A percentile compares a stretch with the other conserved stretches of the same genome.
These are phyloP conservation scores for Atta colombica DNA, from an alignment of 1,140 invertebrate species.

Conservation along the genomic window DNA sequence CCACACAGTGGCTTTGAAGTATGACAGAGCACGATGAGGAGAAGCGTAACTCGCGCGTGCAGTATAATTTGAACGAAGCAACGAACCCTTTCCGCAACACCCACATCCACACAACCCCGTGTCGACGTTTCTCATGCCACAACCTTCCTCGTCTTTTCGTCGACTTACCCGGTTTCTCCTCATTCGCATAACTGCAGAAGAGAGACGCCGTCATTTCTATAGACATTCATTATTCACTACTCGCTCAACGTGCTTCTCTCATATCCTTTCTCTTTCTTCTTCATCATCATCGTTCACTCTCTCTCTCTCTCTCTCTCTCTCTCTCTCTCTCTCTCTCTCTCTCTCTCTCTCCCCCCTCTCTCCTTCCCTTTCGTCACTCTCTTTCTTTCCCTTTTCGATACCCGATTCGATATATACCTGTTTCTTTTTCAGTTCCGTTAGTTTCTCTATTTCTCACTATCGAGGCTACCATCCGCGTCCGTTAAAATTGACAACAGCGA, in stretches of 20 bases:
- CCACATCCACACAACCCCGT: constrained; percentile 29
- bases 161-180: constrained; percentile 70
- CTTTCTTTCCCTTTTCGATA: not conserved
- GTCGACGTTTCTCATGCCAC: constrained; percentile 60
- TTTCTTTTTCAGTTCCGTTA: constrained; percentile 32
- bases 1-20: constrained; percentile 59
- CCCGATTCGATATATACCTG: constrained; percentile 13
- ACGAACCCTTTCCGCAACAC: constrained; percentile 66
- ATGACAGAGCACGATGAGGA: constrained; percentile 51
- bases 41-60: constrained; percentile 43
- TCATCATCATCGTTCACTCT: not conserved
- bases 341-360: not conserved
- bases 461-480: not conserved
- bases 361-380: constrained; percentile 15
- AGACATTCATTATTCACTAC: constrained; percentile 80
- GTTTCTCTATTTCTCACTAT: constrained; percentile 59
- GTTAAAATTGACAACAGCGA: constrained; percentile 61
- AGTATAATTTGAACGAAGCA: constrained; percentile 66
- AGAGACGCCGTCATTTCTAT: constrained; percentile 80
- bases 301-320: not conserved
- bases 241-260: constrained; percentile 67
- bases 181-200: constrained; percentile 68
- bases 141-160: constrained; percentile 71
- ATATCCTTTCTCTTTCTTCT: constrained; percentile 30
- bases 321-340: too few species aligned